A percentile compares a stretch with the other conserved stretches of the same genome.
phyloP scores from a whole-genome alignment of 1,140 invertebrate species.

The Amphibalanus amphitrite region DNA sequence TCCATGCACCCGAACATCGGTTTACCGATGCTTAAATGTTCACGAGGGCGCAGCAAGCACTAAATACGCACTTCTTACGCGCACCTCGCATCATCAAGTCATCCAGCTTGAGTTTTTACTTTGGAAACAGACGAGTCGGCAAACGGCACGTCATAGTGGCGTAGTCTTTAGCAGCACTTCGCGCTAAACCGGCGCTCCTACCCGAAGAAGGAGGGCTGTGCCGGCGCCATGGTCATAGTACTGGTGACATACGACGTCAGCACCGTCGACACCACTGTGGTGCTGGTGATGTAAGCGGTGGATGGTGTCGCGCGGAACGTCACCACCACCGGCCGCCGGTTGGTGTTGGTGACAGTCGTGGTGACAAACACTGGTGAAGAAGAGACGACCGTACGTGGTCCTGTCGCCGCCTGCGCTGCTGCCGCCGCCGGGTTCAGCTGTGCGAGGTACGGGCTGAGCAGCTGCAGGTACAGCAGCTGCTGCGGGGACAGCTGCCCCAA shows the following conservation, averaged over 20 bases:
- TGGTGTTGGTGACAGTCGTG: slow-evolving; percentile 56
- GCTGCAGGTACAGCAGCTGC: slow-evolving; percentile 46
- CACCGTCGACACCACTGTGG: slow-evolving; percentile 61
- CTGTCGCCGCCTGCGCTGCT: slow-evolving; percentile 22
- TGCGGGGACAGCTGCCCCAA: slow-evolving; percentile 52
- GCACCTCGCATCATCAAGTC: too few species aligned
- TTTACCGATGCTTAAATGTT: too few species aligned
- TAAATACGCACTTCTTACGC: too few species aligned
- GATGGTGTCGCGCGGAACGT: slow-evolving; percentile 76
- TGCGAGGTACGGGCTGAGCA: slow-evolving; percentile 40
- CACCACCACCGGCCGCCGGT: slow-evolving; percentile 61
- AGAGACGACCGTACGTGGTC: slow-evolving; percentile 52
- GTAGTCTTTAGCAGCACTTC: too few species aligned
- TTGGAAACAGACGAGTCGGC: too few species aligned
- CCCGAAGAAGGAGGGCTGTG: slow-evolving; percentile 27
- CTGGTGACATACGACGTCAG: slow-evolving; percentile 62
- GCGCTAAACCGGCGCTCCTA: too few species aligned
- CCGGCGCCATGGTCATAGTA: slow-evolving; percentile 49
- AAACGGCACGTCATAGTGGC: too few species aligned
- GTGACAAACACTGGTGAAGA: slow-evolving; percentile 62
- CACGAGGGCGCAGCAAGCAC: too few species aligned
- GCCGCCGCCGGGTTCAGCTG: slow-evolving; percentile 28
- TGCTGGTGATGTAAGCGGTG: slow-evolving; percentile 66
- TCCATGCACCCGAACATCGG: too few species aligned
- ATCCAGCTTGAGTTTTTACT: too few species aligned